A percentile compares a stretch with the other conserved stretches of the same genome.
Conservation (phyloP, 2,113 vertebrate genomes). For the Nesoenas mayeri region DNA sequence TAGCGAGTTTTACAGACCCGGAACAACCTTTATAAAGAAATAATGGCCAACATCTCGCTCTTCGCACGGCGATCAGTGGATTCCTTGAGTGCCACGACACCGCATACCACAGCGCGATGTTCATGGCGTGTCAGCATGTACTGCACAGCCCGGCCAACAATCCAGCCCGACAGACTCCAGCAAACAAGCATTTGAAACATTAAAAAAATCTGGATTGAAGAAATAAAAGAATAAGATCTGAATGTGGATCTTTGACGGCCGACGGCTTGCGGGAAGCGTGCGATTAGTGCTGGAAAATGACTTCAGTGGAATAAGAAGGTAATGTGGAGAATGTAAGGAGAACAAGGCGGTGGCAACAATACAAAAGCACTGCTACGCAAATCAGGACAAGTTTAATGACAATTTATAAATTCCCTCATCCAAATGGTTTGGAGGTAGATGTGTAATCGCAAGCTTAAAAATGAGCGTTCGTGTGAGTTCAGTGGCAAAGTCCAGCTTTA, state of each 20-base stretch:
- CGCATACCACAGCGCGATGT: slow-evolving; percentile 32
- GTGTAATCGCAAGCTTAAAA: neutral
- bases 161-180: neutral
- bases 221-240: neutral
- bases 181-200: neutral
- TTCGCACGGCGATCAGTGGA: neutral
- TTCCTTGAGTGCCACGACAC: slow-evolving; percentile 66
- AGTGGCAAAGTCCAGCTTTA: neutral
- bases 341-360: neutral
- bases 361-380: neutral
- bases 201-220: neutral
- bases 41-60: slow-evolving; percentile 20
- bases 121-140: slow-evolving; percentile 29
- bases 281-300: neutral
- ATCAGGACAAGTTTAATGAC: neutral
- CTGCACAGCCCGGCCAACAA: neutral
- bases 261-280: neutral
- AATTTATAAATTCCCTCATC: neutral
- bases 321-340: fast-evolving
- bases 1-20: neutral
- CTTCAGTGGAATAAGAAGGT: neutral
- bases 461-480: fast-evolving
- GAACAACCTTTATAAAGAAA: neutral
- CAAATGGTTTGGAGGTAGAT: neutral
- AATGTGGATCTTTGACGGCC: neutral